Percentiles rank a stretch among this genome's conserved stretches.
phyloP scores from a whole-genome alignment of 2,113 vertebrate species.

The Picathartes gymnocephalus region DNA sequence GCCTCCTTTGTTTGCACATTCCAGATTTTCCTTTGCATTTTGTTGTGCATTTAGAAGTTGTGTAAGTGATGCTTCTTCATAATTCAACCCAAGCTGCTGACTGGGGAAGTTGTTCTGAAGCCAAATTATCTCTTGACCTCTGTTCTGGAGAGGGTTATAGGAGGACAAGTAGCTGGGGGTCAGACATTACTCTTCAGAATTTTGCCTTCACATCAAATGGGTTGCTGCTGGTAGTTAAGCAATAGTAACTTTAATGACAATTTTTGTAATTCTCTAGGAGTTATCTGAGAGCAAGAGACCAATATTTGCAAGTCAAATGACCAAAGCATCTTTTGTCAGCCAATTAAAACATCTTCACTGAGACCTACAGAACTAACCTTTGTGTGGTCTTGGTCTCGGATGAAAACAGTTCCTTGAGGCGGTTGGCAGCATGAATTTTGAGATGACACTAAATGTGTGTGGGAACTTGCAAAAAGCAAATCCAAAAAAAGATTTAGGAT shows the following conservation, averaged over 20 bases:
- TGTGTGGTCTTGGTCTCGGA: slow-evolving; percentile 88
- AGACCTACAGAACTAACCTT: slow-evolving; percentile 84
- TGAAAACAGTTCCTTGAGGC: slow-evolving; percentile 70
- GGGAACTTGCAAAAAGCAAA: slow-evolving; percentile 91
- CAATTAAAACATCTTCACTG: slow-evolving; percentile 85
- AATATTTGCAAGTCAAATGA: slow-evolving; percentile 76
- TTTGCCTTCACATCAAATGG: slow-evolving; percentile 14
- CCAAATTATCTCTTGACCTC: slow-evolving; percentile 40
- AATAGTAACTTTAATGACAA: slow-evolving; percentile 56
- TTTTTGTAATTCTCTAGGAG: slow-evolving; percentile 56
- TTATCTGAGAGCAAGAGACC: slow-evolving; percentile 62
- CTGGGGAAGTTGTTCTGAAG: neutral
- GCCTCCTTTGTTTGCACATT: neutral
- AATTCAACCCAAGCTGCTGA: neutral
- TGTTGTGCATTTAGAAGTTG: neutral
- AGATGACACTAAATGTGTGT: slow-evolving; percentile 86
- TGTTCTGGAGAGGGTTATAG: neutral
- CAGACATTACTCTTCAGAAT: slow-evolving; percentile 7
- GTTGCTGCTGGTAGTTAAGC: neutral
- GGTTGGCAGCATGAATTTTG: slow-evolving; percentile 76
- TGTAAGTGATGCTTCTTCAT: neutral
- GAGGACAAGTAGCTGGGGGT: neutral
- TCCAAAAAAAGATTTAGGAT: slow-evolving; percentile 84
- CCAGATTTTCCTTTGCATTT: neutral
- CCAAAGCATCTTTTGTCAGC: slow-evolving; percentile 70